Conservation (phyloP, 2,888 invertebrate species). For the Liodrosophila aerea region DNA sequence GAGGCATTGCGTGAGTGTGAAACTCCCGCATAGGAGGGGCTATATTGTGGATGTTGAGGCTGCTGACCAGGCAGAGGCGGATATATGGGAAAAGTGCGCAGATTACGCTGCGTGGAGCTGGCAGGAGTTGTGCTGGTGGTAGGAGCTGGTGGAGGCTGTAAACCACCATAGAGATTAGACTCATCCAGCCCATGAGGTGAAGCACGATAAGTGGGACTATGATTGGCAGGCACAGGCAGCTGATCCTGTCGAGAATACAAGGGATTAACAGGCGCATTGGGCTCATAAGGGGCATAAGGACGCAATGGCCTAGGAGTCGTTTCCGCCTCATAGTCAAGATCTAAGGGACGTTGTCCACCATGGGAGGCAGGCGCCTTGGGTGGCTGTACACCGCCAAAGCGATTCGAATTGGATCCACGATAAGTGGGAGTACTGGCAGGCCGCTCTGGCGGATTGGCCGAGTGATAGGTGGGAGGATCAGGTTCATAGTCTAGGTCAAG, state of each 20-base stretch:
- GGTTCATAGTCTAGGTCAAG: too few relatives aligned
- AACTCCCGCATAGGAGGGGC: conserved; percentile 79
- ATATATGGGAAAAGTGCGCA: conserved; percentile 62
- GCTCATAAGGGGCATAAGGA: too few relatives aligned
- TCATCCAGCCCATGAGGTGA: conserved; percentile 4
- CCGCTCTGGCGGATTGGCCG: background rate
- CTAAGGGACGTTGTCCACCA: conserved; percentile 41
- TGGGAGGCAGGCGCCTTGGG: too few relatives aligned
- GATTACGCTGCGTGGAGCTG: conserved; percentile 32
- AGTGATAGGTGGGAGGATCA: too few relatives aligned
- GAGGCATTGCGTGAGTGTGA: conserved; percentile 72
- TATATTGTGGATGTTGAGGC: conserved; percentile 73
- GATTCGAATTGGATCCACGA: too few relatives aligned
- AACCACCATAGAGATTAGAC: conserved; percentile 51
- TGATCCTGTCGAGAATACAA: background rate
- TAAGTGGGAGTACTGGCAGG: too few relatives aligned
- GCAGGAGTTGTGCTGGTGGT: conserved; percentile 6
- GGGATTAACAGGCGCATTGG: too few relatives aligned
- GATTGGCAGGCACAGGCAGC: conserved; percentile 2
- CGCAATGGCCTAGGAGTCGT: background rate
- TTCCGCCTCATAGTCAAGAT: conserved; percentile 5
- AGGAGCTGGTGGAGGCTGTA: conserved; percentile 50
- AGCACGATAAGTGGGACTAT: conserved; percentile 5
- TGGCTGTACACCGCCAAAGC: too few relatives aligned
- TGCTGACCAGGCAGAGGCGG: conserved; percentile 54